Evolutionary conservation across 2,888 invertebrate genomes (phyloP).

Genomic region (Amorpha juglandis): DNA sequence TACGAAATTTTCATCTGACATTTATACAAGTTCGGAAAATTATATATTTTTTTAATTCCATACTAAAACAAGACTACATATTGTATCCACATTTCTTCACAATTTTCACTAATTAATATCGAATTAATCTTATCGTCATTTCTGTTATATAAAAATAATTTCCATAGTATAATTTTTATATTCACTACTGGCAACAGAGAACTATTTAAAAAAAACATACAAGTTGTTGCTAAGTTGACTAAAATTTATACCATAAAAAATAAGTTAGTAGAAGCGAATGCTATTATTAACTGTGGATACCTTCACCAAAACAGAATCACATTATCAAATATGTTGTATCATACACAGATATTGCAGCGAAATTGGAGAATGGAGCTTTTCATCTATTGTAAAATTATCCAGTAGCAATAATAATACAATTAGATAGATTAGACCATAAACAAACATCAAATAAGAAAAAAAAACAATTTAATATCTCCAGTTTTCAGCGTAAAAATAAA

Average conservation of each 20-base stretch:
- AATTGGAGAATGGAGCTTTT: constrained; percentile 3
- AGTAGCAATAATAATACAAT: too few relatives aligned
- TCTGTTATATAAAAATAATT: constrained; percentile 1
- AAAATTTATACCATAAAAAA: constrained; percentile 16
- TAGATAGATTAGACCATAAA: too few relatives aligned
- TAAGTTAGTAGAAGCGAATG: constrained; percentile 5
- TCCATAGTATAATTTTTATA: neutral
- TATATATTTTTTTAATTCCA: too few relatives aligned
- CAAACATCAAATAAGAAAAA: too few relatives aligned
- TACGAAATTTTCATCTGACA: too few relatives aligned
- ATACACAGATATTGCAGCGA: neutral
- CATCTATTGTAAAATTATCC: neutral
- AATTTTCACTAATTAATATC: too few relatives aligned
- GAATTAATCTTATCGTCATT: neutral
- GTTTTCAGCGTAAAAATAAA: too few relatives aligned
- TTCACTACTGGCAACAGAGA: neutral
- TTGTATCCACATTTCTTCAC: too few relatives aligned
- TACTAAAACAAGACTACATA: too few relatives aligned
- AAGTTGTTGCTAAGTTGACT: neutral
- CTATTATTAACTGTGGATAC: constrained; percentile 7
- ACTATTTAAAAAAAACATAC: neutral
- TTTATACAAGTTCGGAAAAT: too few relatives aligned
- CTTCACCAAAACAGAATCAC: neutral
- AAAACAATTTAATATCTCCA: too few relatives aligned
- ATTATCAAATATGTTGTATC: neutral